phyloP scores from a whole-genome alignment of 2,113 vertebrate genomes.

The Cynocephalus volans region DNA sequence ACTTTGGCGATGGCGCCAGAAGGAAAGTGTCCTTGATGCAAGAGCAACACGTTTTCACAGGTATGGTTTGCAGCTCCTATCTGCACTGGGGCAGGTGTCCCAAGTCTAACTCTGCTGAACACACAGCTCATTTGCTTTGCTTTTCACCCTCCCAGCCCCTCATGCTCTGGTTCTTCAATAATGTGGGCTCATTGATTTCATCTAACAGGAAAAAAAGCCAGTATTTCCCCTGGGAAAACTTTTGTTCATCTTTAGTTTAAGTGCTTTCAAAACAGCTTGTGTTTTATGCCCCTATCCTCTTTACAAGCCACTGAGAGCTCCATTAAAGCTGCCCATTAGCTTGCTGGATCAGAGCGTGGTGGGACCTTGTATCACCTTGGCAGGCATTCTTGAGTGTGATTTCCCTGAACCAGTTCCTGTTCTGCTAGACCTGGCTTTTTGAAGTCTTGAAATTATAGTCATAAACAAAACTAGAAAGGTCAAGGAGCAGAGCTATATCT shows the following conservation, averaged over 20 bases:
- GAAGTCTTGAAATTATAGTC: neutral
- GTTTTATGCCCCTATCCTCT: neutral
- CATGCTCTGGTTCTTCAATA: neutral
- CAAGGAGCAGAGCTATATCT: neutral
- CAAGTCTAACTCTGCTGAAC: fast-evolving
- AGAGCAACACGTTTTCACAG: conserved; percentile 83
- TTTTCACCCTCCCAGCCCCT: neutral
- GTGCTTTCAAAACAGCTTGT: neutral
- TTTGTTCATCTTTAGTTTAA: neutral
- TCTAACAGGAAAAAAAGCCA: neutral
- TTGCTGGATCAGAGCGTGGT: neutral
- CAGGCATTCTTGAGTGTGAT: neutral
- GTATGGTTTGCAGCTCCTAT: neutral
- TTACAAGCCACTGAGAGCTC: neutral
- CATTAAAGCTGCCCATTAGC: neutral
- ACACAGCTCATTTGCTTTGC: neutral
- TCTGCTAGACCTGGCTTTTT: conserved; percentile 26
- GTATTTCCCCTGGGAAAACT: neutral
- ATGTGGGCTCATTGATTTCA: neutral
- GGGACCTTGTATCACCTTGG: neutral
- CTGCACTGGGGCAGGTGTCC: neutral
- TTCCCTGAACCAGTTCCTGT: conserved; percentile 11
- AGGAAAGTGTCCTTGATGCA: conserved; percentile 77
- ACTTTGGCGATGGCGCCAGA: conserved; percentile 82
- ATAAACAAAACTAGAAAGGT: neutral